These are phyloP conservation scores for Bursaphelenchus okinawaensis DNA, from an alignment of 2,888 invertebrate genomes.

Conservation along the genomic window DNA sequence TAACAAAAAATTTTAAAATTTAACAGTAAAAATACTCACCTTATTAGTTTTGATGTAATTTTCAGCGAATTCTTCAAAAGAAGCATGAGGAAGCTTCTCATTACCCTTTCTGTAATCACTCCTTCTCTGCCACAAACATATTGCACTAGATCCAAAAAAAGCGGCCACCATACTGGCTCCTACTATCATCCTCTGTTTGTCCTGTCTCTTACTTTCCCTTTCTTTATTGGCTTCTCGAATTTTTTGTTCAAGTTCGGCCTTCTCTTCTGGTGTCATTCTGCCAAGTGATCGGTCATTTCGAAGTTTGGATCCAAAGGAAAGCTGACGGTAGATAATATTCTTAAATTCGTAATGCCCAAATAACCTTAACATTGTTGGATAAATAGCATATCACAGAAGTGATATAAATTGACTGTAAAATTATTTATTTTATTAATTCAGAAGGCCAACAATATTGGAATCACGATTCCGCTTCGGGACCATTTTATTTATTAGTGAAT, in stretches of 20 bases:
- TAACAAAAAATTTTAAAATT: neutral
- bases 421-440: neutral
- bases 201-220: neutral
- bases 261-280: neutral
- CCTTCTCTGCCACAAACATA: neutral
- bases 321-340: too few relatives aligned
- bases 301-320: too few relatives aligned
- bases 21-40: neutral
- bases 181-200: neutral
- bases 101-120: neutral
- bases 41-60: neutral
- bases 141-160: neutral
- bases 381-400: too few relatives aligned
- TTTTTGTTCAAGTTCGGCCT: neutral
- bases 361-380: too few relatives aligned
- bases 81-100: neutral
- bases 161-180: neutral
- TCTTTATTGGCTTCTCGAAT: neutral
- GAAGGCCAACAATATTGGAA: constrained; percentile 1
- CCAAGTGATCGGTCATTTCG: too few relatives aligned
- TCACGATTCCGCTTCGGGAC: neutral
- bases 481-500: neutral
- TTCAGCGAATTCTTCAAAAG: neutral
- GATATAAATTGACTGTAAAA: too few relatives aligned
- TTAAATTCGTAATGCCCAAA: too few relatives aligned